These are phyloP conservation scores for Masnerella sp. DNA, from an alignment of 2,888 invertebrate species.

Conservation along the genomic window DNA sequence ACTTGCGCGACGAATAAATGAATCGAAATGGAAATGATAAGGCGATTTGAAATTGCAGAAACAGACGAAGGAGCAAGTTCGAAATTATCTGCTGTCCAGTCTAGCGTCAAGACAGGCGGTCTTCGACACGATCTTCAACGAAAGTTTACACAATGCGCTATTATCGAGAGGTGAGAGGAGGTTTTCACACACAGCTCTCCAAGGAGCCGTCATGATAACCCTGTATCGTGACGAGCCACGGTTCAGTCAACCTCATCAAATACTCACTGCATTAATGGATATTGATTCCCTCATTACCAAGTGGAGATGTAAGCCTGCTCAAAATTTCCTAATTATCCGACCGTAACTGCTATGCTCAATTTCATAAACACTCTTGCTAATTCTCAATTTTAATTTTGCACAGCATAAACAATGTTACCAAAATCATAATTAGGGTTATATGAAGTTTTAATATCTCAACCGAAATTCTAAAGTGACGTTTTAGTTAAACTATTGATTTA, in stretches of 20 bases:
- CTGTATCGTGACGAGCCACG: conserved; percentile 98
- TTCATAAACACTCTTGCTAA: not conserved
- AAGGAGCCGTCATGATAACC: conserved; percentile 98
- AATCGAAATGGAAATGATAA: too few relatives aligned
- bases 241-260: conserved; percentile 98
- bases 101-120: conserved; percentile 89
- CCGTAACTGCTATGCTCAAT: conserved; percentile 11
- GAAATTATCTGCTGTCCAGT: conserved; percentile 84
- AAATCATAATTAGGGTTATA: too few relatives aligned
- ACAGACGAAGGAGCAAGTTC: conserved; percentile 82
- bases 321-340: conserved; percentile 15
- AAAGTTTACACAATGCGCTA: conserved; percentile 88
- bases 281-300: conserved; percentile 98
- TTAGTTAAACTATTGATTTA: too few relatives aligned
- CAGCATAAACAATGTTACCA: too few relatives aligned
- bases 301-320: conserved; percentile 93
- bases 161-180: conserved; percentile 92
- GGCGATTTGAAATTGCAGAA: conserved; percentile 76
- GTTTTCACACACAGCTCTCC: conserved; percentile 93
- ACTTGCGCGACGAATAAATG: too few relatives aligned
- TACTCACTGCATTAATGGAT: conserved; percentile 96
- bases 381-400: too few relatives aligned
- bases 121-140: conserved; percentile 94
- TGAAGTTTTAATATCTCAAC: too few relatives aligned
- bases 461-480: too few relatives aligned